These are phyloP conservation scores for Stenoptilia bipunctidactyla DNA, from an alignment of 2,888 invertebrate genomes.

Conservation along the genomic window DNA sequence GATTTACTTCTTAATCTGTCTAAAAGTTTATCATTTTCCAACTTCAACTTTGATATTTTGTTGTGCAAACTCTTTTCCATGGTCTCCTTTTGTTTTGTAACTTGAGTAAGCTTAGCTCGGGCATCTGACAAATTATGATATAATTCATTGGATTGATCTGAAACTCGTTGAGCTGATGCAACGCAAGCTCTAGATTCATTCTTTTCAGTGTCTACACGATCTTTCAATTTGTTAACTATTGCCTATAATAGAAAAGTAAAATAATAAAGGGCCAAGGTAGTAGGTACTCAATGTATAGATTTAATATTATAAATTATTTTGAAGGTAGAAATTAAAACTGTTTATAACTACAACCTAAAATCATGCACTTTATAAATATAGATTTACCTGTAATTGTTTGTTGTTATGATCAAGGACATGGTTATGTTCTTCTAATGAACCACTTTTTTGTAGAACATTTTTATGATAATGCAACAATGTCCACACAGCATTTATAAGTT, in stretches of 20 bases:
- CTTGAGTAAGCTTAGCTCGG: conserved; percentile 34
- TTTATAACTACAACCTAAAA: too few relatives aligned
- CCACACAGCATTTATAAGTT: conserved; percentile 50
- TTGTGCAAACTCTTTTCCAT: conserved; percentile 39
- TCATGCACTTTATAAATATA: too few relatives aligned
- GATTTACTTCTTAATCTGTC: conserved; percentile 43
- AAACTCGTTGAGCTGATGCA: conserved; percentile 49
- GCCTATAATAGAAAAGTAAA: too few relatives aligned
- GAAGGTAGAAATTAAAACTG: too few relatives aligned
- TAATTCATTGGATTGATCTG: conserved; percentile 47
- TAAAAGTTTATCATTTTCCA: conserved; percentile 47
- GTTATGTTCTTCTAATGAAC: conserved; percentile 40
- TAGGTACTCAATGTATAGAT: not conserved
- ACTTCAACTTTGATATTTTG: conserved; percentile 43
- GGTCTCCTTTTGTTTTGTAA: conserved; percentile 49
- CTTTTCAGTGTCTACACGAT: conserved; percentile 38
- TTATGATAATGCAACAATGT: conserved; percentile 44
- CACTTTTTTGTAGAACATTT: conserved; percentile 34
- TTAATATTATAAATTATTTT: not conserved
- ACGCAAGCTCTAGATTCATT: conserved; percentile 56
- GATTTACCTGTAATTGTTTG: conserved; percentile 50
- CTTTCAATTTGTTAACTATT: conserved; percentile 32
- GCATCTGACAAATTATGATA: conserved; percentile 36
- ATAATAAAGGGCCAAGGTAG: conserved; percentile 6
- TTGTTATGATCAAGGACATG: conserved; percentile 46